phyloP scores from a whole-genome alignment of 2,888 invertebrate genomes.

The Priocnemis perturbator region DNA sequence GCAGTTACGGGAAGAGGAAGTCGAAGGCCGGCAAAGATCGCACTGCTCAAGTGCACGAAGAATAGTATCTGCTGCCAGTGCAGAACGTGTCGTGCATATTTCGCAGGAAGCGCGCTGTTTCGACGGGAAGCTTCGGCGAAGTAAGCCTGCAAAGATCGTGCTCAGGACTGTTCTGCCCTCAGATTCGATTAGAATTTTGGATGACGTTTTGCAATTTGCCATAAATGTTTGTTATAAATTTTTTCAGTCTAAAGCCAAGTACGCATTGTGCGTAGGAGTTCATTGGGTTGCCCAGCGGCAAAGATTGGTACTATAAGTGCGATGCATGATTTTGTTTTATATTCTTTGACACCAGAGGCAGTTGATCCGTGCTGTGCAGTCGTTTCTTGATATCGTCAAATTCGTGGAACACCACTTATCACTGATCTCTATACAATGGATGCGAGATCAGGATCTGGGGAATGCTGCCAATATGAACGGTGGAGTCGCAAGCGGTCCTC shows the following conservation, averaged over 20 bases:
- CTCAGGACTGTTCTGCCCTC: no score
- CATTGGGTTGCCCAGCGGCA: background rate
- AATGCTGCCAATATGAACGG: no score
- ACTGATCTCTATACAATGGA: no score
- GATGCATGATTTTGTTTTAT: background rate
- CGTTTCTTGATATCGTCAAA: no score
- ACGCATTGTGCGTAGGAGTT: background rate
- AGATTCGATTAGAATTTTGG: background rate
- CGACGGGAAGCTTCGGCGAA: no score
- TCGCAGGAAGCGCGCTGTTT: background rate
- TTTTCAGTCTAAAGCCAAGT: background rate
- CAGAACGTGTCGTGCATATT: conserved; percentile 24
- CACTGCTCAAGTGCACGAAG: conserved; percentile 37
- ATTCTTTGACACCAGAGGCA: background rate
- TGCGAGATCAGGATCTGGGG: no score
- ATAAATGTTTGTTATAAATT: background rate
- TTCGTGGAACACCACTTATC: no score
- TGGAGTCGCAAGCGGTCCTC: no score
- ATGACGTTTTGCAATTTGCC: background rate
- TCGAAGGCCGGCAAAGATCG: conserved; percentile 70
- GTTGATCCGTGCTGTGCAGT: no score
- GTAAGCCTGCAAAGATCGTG: no score
- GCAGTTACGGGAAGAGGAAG: conserved; percentile 73
- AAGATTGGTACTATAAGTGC: background rate
- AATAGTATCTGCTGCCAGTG: conserved; percentile 7